phyloP scores from a whole-genome alignment of 2,888 invertebrate species.

The Sabatieria punctata region DNA sequence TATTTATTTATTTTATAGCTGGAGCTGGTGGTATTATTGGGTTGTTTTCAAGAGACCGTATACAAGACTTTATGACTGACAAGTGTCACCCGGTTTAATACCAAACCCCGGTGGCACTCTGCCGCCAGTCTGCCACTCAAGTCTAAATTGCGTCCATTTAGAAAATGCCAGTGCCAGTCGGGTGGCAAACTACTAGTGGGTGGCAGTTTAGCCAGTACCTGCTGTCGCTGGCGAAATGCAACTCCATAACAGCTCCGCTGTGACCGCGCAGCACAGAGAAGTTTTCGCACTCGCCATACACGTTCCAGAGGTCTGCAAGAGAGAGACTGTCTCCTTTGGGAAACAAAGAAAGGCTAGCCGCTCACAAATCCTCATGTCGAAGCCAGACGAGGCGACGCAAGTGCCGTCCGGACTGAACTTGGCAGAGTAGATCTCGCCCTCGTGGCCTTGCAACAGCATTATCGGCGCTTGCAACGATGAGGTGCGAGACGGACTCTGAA shows the following conservation, averaged over 20 bases:
- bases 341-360: neutral
- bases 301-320: conserved; percentile 60
- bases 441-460: conserved; percentile 81
- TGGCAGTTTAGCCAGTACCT: no score
- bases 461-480: conserved; percentile 78
- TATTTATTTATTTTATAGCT: no score
- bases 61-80: no score
- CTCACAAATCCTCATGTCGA: conserved; percentile 85
- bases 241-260: conserved; percentile 81
- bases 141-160: no score
- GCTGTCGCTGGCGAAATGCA: conserved; percentile 39
- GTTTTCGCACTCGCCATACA: conserved; percentile 95
- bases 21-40: no score
- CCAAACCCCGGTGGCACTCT: no score
- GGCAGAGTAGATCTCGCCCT: conserved; percentile 78
- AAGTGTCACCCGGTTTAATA: no score
- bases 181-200: no score
- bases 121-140: no score
- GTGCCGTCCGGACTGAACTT: conserved; percentile 94
- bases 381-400: conserved; percentile 78
- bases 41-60: no score
- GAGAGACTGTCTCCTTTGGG: neutral
- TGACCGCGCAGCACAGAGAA: conserved; percentile 81
- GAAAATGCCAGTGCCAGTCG: no score
- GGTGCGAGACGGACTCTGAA: conserved; percentile 41